phyloP scores from a whole-genome alignment of 2,113 vertebrate species.

The Anhinga anhinga region DNA sequence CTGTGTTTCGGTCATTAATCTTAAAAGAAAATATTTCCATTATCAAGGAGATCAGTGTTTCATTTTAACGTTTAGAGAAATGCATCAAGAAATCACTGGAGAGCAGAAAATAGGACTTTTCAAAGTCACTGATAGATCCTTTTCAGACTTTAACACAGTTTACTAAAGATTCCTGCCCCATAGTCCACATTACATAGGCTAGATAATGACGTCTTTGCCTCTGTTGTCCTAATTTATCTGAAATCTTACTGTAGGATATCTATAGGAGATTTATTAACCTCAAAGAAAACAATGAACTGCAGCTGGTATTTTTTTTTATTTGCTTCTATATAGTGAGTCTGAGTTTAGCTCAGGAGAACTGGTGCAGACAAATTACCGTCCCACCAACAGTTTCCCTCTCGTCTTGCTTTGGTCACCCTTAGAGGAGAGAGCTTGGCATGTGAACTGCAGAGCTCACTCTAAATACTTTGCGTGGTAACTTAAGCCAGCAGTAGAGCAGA shows the following conservation, averaged over 20 bases:
- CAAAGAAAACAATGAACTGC: not conserved
- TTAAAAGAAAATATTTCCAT: not conserved
- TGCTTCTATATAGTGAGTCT: not conserved
- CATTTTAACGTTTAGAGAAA: not conserved
- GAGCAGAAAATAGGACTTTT: not conserved
- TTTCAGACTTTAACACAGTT: not conserved
- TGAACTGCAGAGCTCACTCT: not conserved
- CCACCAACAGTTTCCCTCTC: not conserved
- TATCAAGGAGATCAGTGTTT: not conserved
- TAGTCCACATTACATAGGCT: not conserved
- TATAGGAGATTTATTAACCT: not conserved
- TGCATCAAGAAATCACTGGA: not conserved
- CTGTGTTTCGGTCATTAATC: not conserved
- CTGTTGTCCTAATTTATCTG: not conserved
- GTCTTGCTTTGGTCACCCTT: not conserved
- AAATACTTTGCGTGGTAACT: not conserved
- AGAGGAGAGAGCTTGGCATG: not conserved
- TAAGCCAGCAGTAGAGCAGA: not conserved
- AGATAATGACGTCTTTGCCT: not conserved
- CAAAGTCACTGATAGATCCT: not conserved
- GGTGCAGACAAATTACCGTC: not conserved
- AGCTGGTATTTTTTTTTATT: not conserved
- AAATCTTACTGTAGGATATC: not conserved
- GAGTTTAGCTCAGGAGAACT: not conserved
- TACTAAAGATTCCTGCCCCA: not conserved